Percentiles rank a stretch among this genome's conserved stretches.
These are phyloP conservation scores for Apoderus coryli DNA, from an alignment of 2,888 invertebrate species.

Conservation along the genomic window DNA sequence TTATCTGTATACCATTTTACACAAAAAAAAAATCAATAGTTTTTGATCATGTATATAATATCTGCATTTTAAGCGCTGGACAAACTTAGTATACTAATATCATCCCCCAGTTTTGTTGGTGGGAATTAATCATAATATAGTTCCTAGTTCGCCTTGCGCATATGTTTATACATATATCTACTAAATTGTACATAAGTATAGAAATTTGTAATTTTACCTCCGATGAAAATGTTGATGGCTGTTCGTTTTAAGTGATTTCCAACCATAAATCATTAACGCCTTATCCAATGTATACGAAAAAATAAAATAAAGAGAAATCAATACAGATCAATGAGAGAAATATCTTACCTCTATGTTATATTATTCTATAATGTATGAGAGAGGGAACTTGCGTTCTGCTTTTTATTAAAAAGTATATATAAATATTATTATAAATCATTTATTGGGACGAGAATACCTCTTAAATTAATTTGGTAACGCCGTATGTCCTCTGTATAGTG, in stretches of 20 bases:
- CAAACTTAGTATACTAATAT: too few species aligned
- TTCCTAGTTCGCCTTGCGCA: conserved; percentile 14
- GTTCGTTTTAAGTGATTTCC: conserved; percentile 37
- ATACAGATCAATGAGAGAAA: conserved; percentile 29
- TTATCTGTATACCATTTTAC: conserved; percentile 27
- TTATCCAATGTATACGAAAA: conserved; percentile 58
- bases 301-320: conserved; percentile 23
- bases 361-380: conserved; percentile 30
- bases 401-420: conserved; percentile 34
- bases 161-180: conserved; percentile 24
- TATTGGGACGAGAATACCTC: conserved; percentile 36
- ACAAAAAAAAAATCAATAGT: conserved; percentile 23
- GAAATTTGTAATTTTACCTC: too few species aligned
- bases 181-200: too few species aligned
- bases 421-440: conserved; percentile 31
- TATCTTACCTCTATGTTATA: conserved; percentile 36
- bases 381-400: conserved; percentile 36
- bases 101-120: too few species aligned
- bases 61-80: too few species aligned
- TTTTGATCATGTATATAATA: too few species aligned
- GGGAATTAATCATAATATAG: too few species aligned
- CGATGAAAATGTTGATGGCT: conserved; percentile 33
- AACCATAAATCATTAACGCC: conserved; percentile 40
- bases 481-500: conserved; percentile 37
- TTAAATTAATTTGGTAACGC: conserved; percentile 35